Evolutionary conservation across 2,113 vertebrate genomes (phyloP), one percentile per base, ranked within the genome.

Genomic region (Corythornis vintsioides): DNA sequence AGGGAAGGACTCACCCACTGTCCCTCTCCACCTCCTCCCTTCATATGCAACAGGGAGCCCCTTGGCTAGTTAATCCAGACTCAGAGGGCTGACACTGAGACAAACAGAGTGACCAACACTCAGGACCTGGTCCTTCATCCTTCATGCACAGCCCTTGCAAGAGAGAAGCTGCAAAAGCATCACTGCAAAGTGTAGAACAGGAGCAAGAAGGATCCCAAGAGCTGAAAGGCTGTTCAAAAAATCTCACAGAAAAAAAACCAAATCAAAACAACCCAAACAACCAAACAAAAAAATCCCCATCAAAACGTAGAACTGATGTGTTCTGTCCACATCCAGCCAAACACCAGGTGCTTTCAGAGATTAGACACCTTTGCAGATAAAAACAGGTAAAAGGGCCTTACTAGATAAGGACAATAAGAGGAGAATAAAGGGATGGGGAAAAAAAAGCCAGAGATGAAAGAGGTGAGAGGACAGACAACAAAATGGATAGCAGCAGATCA

Each of bases 331-430:
- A 1, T 82, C 71, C 75, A 83, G 71, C 29, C 52, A 77, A 95
- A 86, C 31, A 72, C 47, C 87, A 91, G 88, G 55, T 83, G 91
- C 66, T 96, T 72, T 53, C 81, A 91, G 82, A 92, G 93, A 95
- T 94, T 28, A 91, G 95, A 87, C 19, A 7, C 48, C 88, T 89
- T 64, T 24, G 47, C 61, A 95, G 92, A 95, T 89, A 59, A 95
- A 92, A 74, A 38, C 53, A 90, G 78, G 67, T 79, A 66, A 83
- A 61, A 77, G 72, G 55, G 33, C 9, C 26, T 67, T 75, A 29
- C 43, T 26, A 72, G 89, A 90, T 92, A 95, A 95, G 71, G 53
- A 84, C 69, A 91, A 10, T 50, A 60, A 89, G 11, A 90, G 16
- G 26, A 93, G 57, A 80, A 83, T 53, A 63, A 86, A 89, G 35